Conservation (phyloP, 2,888 invertebrate species). For the Junonia oenone region DNA sequence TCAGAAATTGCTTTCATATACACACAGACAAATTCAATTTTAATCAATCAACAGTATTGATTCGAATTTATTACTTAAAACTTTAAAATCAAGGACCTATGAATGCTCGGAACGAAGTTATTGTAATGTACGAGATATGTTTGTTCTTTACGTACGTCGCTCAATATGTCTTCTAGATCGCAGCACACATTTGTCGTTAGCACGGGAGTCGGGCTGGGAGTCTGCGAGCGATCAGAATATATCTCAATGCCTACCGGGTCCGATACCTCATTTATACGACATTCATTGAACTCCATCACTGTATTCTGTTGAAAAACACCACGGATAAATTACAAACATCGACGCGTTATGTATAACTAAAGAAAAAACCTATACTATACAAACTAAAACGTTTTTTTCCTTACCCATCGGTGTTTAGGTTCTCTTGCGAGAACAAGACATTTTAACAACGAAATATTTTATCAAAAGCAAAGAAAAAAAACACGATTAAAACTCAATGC, state of each 20-base stretch:
- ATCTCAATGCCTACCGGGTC: constrained; percentile 61
- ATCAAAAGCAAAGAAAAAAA: constrained; percentile 33
- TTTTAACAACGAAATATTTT: constrained; percentile 40
- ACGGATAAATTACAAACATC: constrained; percentile 47
- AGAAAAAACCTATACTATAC: constrained; percentile 26
- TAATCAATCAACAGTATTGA: too few species aligned
- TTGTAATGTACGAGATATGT: constrained; percentile 2
- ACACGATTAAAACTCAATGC: constrained; percentile 32
- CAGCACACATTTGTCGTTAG: constrained; percentile 62
- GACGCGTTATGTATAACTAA: constrained; percentile 29
- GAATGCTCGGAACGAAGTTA: background rate
- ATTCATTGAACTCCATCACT: constrained; percentile 76
- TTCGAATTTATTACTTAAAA: background rate
- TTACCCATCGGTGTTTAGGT: constrained; percentile 74
- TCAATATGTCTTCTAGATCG: constrained; percentile 75
- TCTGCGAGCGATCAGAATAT: constrained; percentile 55
- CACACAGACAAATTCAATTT: too few species aligned
- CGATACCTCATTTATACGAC: constrained; percentile 63
- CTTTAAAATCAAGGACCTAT: constrained; percentile 2
- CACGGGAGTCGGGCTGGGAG: constrained; percentile 62
- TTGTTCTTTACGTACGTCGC: constrained; percentile 60
- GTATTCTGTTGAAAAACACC: constrained; percentile 62
- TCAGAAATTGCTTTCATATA: too few species aligned
- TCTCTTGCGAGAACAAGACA: constrained; percentile 74
- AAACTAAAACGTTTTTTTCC: constrained; percentile 35